Evolutionary conservation across 2,113 vertebrate genomes (phyloP), one percentile per base, ranked within the genome.

Genomic region (Myodes glareolus): DNA sequence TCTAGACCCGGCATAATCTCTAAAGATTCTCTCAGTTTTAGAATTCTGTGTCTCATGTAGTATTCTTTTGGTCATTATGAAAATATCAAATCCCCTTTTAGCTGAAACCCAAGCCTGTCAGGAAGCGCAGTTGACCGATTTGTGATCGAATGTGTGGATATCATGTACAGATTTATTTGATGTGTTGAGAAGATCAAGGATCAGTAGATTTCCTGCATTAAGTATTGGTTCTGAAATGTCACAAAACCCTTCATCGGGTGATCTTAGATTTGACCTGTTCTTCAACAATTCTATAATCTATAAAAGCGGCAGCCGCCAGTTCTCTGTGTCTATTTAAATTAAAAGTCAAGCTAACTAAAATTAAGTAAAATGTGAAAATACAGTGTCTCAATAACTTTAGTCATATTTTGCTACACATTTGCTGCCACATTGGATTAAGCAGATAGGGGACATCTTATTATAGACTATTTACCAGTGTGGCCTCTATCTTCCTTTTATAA

Each of bases 211-310:
- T 42, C 39, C 17, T 21, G 4, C 55, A 52, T 67, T 45, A 27
- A 88, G 19, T 91, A 39, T 91, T 95, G 68, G 80, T 87, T 87
- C 27, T 94, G 36, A 92, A 94, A 93, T 45, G 12, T 39, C 81
- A 7, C 52, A 27, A 63, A 16, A 11, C 5, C 14, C 1, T 23
- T 92, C 23, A 61, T 5, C 70, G 58, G 12, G 23, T 92, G 21
- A 45, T 23, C 61, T 95, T 25, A 91, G 36, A 87, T 77, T 96
- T 86, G 76, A 95, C 12, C 39, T 31, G 29, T 76, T 75, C 13
- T 93, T 90, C 86, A 42, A 80, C 78, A 31, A 13, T 67, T 94
- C 58, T 67, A 42, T 47, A 92, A 1, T 33, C 90, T 72, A 7
- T 25, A 75, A 84, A 50, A 81, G 39, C 47, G 45, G 55, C 67